Evolutionary conservation across 2,113 vertebrate genomes (phyloP).

Genomic region (Tenebrosternarchus preto): DNA sequence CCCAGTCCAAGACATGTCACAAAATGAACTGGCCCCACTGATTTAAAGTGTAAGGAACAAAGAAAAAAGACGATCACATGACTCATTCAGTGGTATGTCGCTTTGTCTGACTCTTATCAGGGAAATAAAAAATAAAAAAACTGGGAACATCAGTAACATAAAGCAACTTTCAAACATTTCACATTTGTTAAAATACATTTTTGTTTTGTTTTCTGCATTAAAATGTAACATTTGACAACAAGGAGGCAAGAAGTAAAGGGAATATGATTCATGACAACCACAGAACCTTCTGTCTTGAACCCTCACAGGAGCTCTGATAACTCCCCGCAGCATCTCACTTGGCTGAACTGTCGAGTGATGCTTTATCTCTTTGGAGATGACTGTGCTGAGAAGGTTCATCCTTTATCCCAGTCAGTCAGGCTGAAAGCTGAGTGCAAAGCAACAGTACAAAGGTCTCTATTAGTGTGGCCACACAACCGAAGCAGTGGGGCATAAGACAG

Average conservation of each 20-base stretch:
- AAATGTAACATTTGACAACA: not conserved
- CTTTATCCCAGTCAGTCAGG: slow-evolving; percentile 31
- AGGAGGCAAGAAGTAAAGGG: not conserved
- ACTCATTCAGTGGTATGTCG: not conserved
- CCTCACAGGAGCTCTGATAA: slow-evolving; percentile 65
- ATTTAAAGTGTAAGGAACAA: not conserved
- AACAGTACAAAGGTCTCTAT: slow-evolving; percentile 67
- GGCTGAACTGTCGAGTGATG: slow-evolving; percentile 48
- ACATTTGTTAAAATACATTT: too few species aligned
- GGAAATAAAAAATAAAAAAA: too few species aligned
- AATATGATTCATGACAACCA: not conserved
- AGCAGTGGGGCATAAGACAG: slow-evolving; percentile 55
- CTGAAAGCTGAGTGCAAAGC: slow-evolving; percentile 46
- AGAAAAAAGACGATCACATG: not conserved
- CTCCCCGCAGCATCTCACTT: too few species aligned
- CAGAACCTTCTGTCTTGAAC: slow-evolving; percentile 49
- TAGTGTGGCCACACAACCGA: slow-evolving; percentile 53
- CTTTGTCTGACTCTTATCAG: too few species aligned
- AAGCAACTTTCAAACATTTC: too few species aligned
- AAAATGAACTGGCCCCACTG: not conserved
- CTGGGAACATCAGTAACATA: too few species aligned
- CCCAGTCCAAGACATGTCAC: not conserved
- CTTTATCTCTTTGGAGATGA: slow-evolving; percentile 28
- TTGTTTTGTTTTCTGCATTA: not conserved
- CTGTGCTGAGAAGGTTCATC: slow-evolving; percentile 35